These are phyloP conservation scores for Crioceris asparagi DNA, from an alignment of 2,888 invertebrate species.

Conservation along the genomic window DNA sequence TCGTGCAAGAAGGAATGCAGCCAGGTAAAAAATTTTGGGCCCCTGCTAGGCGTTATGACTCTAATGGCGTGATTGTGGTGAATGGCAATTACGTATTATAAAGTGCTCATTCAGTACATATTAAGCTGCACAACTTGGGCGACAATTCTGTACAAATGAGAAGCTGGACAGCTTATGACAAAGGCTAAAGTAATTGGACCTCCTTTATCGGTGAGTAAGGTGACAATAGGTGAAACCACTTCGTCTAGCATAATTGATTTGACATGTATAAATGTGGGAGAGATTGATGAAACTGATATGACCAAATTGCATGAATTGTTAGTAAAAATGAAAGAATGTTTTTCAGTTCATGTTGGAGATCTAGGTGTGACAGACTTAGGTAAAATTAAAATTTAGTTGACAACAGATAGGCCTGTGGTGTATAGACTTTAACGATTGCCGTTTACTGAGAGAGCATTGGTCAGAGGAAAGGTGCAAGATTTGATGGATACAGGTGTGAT, in stretches of 20 bases:
- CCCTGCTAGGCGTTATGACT: no score
- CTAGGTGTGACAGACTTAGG: constrained; percentile 9
- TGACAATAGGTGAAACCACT: background rate
- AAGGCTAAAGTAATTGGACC: background rate
- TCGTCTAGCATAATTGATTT: no score
- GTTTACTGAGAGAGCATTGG: constrained; percentile 7
- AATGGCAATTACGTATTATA: no score
- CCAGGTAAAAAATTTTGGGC: no score
- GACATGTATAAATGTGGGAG: no score
- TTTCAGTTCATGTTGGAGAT: no score
- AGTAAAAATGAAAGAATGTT: no score
- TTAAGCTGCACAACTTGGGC: background rate
- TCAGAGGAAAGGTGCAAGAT: constrained; percentile 9
- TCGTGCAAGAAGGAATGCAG: background rate
- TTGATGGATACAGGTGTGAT: constrained; percentile 10
- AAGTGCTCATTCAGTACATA: no score
- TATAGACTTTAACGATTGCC: constrained; percentile 11
- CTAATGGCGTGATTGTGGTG: no score
- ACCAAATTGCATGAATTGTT: no score
- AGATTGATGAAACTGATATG: no score
- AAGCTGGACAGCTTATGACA: background rate
- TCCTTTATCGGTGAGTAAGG: background rate
- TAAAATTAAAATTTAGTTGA: constrained; percentile 9
- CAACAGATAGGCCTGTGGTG: constrained; percentile 9
- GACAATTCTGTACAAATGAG: background rate